Percentiles rank a stretch among this genome's conserved stretches.
Conservation (phyloP, 2,888 invertebrate species). For the Acleris literana region DNA sequence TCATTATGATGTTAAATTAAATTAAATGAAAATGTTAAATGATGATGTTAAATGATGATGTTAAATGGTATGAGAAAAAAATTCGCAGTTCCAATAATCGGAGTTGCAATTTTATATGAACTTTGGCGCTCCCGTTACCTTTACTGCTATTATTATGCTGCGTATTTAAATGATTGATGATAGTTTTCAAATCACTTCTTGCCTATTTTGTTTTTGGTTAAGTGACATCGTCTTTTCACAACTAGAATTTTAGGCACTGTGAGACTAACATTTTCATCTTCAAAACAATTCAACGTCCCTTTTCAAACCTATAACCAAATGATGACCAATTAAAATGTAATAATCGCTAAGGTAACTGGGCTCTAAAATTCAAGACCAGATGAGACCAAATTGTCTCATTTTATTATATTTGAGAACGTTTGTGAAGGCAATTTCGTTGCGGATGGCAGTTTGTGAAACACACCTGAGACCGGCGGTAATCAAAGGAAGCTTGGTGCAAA, state of each 20-base stretch:
- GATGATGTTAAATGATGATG: too few species aligned
- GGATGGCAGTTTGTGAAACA: slow-evolving; percentile 34
- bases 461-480: slow-evolving; percentile 40
- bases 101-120: too few species aligned
- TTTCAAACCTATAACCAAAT: slow-evolving; percentile 5
- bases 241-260: neutral
- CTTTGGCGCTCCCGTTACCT: too few species aligned
- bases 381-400: slow-evolving; percentile 45
- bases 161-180: too few species aligned
- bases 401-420: slow-evolving; percentile 43
- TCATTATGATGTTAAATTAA: too few species aligned
- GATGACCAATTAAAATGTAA: slow-evolving; percentile 34
- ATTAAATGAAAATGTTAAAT: too few species aligned
- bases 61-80: too few species aligned
- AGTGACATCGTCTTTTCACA: too few species aligned
- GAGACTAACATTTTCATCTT: neutral
- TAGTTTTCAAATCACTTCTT: too few species aligned
- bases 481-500: slow-evolving; percentile 30
- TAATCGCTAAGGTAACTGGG: slow-evolving; percentile 31
- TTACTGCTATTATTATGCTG: neutral
- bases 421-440: slow-evolving; percentile 40
- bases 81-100: too few species aligned
- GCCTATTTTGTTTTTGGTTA: too few species aligned
- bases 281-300: neutral
- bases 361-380: slow-evolving; percentile 41